phyloP scores from a whole-genome alignment of 2,888 invertebrate species.

The Theretra japonica region DNA sequence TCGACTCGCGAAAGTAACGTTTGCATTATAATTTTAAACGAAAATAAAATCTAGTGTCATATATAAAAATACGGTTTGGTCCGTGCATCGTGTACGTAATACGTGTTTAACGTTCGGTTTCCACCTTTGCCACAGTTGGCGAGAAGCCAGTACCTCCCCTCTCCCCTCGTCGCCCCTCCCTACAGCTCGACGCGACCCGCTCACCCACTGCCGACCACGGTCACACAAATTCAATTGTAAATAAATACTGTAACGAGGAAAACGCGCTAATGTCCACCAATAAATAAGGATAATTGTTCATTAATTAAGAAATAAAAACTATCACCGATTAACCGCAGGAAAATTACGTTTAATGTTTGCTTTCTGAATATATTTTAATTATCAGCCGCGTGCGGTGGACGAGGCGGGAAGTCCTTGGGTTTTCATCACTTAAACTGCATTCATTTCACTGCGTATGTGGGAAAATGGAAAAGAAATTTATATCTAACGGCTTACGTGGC shows the following conservation, averaged over 20 bases:
- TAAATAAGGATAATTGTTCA: slow-evolving; percentile 21
- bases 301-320: slow-evolving; percentile 18
- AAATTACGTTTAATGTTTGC: background rate
- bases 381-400: background rate
- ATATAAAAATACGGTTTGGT: slow-evolving; percentile 22
- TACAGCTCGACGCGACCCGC: slow-evolving; percentile 35
- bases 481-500: too few species aligned
- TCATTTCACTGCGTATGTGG: background rate
- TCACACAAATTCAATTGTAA: slow-evolving; percentile 23
- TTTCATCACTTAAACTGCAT: background rate
- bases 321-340: slow-evolving; percentile 16
- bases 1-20: slow-evolving; percentile 2
- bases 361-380: background rate
- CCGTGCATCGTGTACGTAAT: slow-evolving; percentile 23
- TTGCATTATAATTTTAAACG: slow-evolving; percentile 27
- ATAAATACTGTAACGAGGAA: slow-evolving; percentile 29
- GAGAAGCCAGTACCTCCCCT: slow-evolving; percentile 47
- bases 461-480: background rate
- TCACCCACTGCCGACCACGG: slow-evolving; percentile 8
- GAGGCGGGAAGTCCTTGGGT: background rate
- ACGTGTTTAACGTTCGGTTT: slow-evolving; percentile 37
- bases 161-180: background rate
- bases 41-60: slow-evolving; percentile 25
- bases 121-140: slow-evolving; percentile 62
- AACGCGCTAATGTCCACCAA: slow-evolving; percentile 15